Evolutionary conservation across 2,113 vertebrate genomes (phyloP).

Genomic region (Anser brachyrhynchus): DNA sequence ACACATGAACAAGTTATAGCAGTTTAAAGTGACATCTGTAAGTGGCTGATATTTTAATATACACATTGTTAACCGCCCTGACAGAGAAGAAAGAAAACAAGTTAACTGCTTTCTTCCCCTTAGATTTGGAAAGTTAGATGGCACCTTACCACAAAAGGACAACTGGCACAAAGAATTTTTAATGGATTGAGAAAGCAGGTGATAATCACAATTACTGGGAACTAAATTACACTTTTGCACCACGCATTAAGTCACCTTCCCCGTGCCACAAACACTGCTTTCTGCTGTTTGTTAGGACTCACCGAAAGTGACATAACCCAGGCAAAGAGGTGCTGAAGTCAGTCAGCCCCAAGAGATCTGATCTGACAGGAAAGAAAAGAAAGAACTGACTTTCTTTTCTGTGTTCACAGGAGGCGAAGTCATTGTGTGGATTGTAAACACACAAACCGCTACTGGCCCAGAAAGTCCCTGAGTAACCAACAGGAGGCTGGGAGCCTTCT

Average conservation of each 20-base stretch:
- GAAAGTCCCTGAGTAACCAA: not conserved
- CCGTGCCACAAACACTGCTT: not conserved
- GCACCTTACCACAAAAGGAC: not conserved
- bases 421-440: not conserved
- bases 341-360: not conserved
- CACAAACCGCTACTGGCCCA: not conserved
- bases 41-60: not conserved
- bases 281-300: not conserved
- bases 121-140: not conserved
- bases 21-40: slow-evolving; percentile 3
- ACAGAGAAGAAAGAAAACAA: not conserved
- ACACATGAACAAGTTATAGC: not conserved
- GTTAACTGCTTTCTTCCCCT: not conserved
- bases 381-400: not conserved
- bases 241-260: not conserved
- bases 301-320: not conserved
- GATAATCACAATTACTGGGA: not conserved
- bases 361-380: not conserved
- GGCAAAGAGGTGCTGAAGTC: not conserved
- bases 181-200: not conserved
- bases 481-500: not conserved
- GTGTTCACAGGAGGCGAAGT: not conserved
- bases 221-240: not conserved
- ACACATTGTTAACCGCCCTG: not conserved
- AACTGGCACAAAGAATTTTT: not conserved